These are phyloP conservation scores for Ceratosolen fusciceps DNA, from an alignment of 1,140 invertebrate genomes.

Conservation along the genomic window DNA sequence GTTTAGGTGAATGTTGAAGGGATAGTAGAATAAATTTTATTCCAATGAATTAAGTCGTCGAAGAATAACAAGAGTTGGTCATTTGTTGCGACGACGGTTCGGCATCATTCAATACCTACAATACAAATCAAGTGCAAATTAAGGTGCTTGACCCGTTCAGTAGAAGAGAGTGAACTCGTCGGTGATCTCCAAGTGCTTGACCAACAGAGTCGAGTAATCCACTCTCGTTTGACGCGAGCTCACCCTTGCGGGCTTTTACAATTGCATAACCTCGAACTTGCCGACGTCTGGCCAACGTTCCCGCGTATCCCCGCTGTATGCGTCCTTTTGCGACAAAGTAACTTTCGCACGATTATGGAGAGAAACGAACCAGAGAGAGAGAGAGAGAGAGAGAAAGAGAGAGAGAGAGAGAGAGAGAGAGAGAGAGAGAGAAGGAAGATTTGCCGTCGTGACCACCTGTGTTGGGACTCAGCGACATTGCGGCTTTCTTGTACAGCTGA, in stretches of 20 bases:
- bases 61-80: too few relatives aligned
- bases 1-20: too few relatives aligned
- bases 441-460: conserved; percentile 25
- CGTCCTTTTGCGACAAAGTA: conserved; percentile 42
- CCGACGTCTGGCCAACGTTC: conserved; percentile 2
- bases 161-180: too few relatives aligned
- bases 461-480: conserved; percentile 8
- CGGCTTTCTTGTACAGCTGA: conserved; percentile 16
- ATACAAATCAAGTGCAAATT: conserved; percentile 10
- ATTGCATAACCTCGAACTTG: conserved; percentile 38
- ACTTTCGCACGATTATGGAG: conserved; percentile 50
- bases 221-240: conserved; percentile 2
- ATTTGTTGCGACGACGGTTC: too few relatives aligned
- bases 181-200: too few relatives aligned
- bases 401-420: background rate
- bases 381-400: background rate
- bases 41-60: too few relatives aligned
- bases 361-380: background rate
- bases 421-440: too few relatives aligned
- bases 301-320: background rate
- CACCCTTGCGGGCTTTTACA: conserved; percentile 44
- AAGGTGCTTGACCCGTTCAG: background rate
- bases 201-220: background rate
- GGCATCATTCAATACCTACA: too few relatives aligned
- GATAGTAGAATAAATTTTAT: too few relatives aligned